Evolutionary conservation across 2,888 invertebrate species (phyloP), one percentile per base, ranked within the genome.

Genomic region (Danaus chrysippus): DNA sequence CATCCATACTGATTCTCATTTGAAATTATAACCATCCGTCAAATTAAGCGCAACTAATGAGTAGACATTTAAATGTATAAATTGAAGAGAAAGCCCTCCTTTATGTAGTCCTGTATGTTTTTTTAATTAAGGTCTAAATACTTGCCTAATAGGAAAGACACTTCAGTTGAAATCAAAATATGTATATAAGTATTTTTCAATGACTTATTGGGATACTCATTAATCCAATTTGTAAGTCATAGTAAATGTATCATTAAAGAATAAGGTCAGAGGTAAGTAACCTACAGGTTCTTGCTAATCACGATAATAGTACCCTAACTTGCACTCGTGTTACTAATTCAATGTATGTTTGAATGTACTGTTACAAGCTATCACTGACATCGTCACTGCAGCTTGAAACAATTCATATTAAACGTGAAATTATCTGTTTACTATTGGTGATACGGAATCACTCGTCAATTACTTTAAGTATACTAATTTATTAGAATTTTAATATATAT

Each of bases 281-380:
- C 82, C 80, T 79, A 71, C 72, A 65, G 66, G 66, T 68, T 70
- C 68, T 66, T 68, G 77, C 82, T 86, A 87, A 87, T 56, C 62
- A 61, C 78, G 83, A 73, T 89, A 89, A 88, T 83, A 81, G 74
- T 65, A 63, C 79, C 79, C 83, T 86, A 86, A 86, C 77, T 78
- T 77, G 74, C 75, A 76, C 79, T 82, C 81, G 81, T 76, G 76
- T 73, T 74, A 75, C 83, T 84, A 83, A 87, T 84, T 84, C 75
- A 70, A 72, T 67, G 71, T 68, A 63, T 79, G 77, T 84, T 80
- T 80, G 76, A 59, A 68, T 67, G 78, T 78, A 81, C 76, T 75
- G 76, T 82, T 83, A 83, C 15, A 57, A 64, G 59, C 67, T 68
- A 77, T 76, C 73, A 76, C 73, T 53, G 61, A 52, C 46, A n/a